Conservation (phyloP, 2,888 invertebrate genomes). For the Caenorhabditis sp. region DNA sequence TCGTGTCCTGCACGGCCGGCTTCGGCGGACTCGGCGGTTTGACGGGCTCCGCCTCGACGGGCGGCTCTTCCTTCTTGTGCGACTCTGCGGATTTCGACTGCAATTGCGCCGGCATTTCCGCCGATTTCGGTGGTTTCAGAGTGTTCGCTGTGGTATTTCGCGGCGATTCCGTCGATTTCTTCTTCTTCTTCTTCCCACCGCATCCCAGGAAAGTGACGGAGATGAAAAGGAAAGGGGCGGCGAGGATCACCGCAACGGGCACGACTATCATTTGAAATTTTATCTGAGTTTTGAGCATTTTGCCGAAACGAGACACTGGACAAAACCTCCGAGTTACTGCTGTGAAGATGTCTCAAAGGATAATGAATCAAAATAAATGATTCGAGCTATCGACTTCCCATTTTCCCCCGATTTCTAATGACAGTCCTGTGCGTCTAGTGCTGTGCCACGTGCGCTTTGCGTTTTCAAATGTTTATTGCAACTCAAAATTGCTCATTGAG, state of each 20-base stretch:
- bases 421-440: too few relatives aligned
- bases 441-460: too few relatives aligned
- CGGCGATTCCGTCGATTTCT: neutral
- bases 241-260: neutral
- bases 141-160: neutral
- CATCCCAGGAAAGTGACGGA: conserved; percentile 1
- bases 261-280: conserved; percentile 34
- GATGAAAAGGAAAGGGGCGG: neutral
- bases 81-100: neutral
- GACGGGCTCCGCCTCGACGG: neutral
- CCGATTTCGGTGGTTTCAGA: neutral
- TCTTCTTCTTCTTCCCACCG: conserved; percentile 25
- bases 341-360: too few relatives aligned
- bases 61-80: neutral
- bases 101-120: neutral
- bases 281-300: conserved; percentile 18
- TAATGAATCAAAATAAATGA: too few relatives aligned
- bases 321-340: too few relatives aligned
- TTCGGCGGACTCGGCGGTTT: conserved; percentile 28
- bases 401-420: too few relatives aligned
- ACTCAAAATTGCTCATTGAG: too few relatives aligned
- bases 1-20: conserved; percentile 22
- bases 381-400: too few relatives aligned
- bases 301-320: too few relatives aligned
- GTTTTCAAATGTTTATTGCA: too few relatives aligned